A percentile compares a stretch with the other conserved stretches of the same genome.
Evolutionary conservation across 2,888 invertebrate genomes (phyloP).

Genomic region (Coenonympha glycerion): DNA sequence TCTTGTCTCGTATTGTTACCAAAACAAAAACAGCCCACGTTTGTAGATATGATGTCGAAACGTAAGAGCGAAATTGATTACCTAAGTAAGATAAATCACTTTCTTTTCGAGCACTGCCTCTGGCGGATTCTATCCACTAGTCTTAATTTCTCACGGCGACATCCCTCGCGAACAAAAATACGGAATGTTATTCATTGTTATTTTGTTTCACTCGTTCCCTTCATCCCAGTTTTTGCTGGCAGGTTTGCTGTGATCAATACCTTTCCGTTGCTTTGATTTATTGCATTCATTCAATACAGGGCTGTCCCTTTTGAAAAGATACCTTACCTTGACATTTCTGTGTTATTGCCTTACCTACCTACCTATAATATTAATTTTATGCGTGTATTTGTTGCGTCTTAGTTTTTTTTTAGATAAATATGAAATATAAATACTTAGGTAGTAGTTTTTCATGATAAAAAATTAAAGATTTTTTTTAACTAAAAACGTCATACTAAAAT

Average conservation of each 20-base stretch:
- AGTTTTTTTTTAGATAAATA: no score
- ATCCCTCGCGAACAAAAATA: constrained; percentile 34
- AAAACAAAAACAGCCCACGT: background rate
- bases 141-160: constrained; percentile 47
- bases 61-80: constrained; percentile 22
- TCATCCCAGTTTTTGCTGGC: constrained; percentile 20
- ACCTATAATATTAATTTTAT: no score
- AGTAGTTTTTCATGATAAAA: no score
- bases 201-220: constrained; percentile 26
- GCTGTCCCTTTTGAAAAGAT: background rate
- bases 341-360: no score
- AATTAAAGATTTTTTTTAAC: no score
- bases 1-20: background rate
- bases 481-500: no score
- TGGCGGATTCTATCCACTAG: constrained; percentile 40
- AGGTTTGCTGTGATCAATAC: constrained; percentile 14
- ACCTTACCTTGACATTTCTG: background rate
- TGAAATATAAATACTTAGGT: no score
- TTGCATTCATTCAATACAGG: constrained; percentile 1
- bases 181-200: constrained; percentile 36
- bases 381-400: no score
- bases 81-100: constrained; percentile 44
- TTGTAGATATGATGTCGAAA: background rate
- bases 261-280: constrained; percentile 12
- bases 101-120: constrained; percentile 48